Base-by-base conservation (phyloP, 2,888 invertebrate genomes). In the Drosophila kuntzei region DNA sequence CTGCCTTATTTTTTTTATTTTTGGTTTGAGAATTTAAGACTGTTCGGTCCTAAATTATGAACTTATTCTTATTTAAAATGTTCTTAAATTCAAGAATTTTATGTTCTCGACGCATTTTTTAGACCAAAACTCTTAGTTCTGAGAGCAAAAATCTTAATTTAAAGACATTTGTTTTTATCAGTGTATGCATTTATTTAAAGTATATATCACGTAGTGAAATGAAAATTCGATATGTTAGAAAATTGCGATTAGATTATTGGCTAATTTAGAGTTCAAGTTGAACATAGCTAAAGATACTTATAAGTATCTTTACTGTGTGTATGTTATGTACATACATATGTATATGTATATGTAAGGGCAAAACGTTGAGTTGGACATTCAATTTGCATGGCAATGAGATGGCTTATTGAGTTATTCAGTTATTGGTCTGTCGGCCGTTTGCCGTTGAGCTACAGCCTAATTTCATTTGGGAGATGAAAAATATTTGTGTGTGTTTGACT, bases 321-420 rank as follows among this genome's bases (percentile, higher is more conserved):
- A 27, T 27, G 9, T 22, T 27, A 27, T 27, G 9, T 22, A 11
- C 2, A 3, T 11, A 25, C 6, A 6, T 16, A 14, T 43, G 3
- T 29, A 6, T 16, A 14, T n/a, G n/a, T 34, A 3, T 46, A 12
- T 46, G 36, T n/a, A 54, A 25, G 39, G 34, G n/a, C 27, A 39
- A 39, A 39, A 16, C 25, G 25, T 43, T 36, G 22, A 32, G 41
- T 46, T 60, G 78, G 59, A 63, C 68, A 69, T 73, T 68, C 58
- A 77, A 76, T 78, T 76, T 76, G 78, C 75, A 78, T 76, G 69
- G 78, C 78, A 76, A 76, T 78, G 60, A 77, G 68, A 5, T 50
- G 46, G 60, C 63, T 73, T 76, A 78, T 76, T 76, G 78, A 76
- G 75, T 76, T 76, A 73, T 77, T 76, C 66, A 71, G 74, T 74